Conservation (phyloP, 2,113 vertebrate species). For the Corynorhinus townsendii region DNA sequence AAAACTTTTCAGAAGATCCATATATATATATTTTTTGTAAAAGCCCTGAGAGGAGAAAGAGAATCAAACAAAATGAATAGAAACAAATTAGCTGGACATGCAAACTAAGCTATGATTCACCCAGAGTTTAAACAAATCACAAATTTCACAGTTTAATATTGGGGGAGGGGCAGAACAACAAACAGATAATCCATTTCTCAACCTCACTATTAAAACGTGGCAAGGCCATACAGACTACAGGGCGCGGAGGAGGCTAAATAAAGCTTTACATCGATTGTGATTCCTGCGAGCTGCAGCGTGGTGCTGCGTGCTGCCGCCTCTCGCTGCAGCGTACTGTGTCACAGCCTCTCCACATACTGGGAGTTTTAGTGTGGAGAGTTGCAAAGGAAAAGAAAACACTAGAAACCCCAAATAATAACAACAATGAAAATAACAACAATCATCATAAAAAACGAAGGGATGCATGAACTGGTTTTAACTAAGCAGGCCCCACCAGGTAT, state of each 20-base stretch:
- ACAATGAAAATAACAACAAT: slow-evolving; percentile 66
- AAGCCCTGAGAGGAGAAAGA: slow-evolving; percentile 95
- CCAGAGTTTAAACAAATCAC: slow-evolving; percentile 93
- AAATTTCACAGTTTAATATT: slow-evolving; percentile 97
- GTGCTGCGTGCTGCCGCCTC: slow-evolving; percentile 71
- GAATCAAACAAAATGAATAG: slow-evolving; percentile 82
- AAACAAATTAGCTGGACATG: slow-evolving; percentile 95
- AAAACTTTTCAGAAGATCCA: slow-evolving; percentile 85
- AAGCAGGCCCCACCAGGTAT: slow-evolving; percentile 67
- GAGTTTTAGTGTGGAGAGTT: slow-evolving; percentile 85
- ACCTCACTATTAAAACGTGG: slow-evolving; percentile 86
- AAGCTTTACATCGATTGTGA: slow-evolving; percentile 96
- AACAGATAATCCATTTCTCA: slow-evolving; percentile 81
- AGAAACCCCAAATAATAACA: slow-evolving; percentile 73
- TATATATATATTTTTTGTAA: slow-evolving; percentile 80
- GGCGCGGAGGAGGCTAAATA: slow-evolving; percentile 88
- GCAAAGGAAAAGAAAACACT: slow-evolving; percentile 76
- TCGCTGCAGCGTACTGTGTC: slow-evolving; percentile 87
- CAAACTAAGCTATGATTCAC: slow-evolving; percentile 96
- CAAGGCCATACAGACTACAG: slow-evolving; percentile 85
- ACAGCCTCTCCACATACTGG: slow-evolving; percentile 87
- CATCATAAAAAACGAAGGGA: slow-evolving; percentile 68
- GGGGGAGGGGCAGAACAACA: slow-evolving; percentile 72
- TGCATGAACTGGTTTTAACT: slow-evolving; percentile 70
- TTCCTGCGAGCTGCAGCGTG: slow-evolving; percentile 85